Conservation (phyloP, 2,888 invertebrate genomes). For the Crematogaster levior region DNA sequence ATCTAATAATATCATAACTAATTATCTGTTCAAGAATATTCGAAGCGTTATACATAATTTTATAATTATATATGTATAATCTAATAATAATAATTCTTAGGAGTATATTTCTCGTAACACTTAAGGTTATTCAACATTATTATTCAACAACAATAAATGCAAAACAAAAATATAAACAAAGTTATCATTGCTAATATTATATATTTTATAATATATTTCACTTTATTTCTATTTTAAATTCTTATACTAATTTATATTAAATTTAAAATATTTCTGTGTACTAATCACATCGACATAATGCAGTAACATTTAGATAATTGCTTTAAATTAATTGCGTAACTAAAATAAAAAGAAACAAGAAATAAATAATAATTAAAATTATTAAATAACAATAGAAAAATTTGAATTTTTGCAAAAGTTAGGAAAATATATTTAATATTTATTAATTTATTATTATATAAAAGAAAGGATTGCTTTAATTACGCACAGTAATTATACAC, state of each 20-base stretch:
- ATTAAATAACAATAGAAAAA: background rate
- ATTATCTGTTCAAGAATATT: constrained; percentile 9
- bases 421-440: background rate
- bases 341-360: background rate
- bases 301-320: background rate
- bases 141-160: background rate
- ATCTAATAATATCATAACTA: constrained; percentile 32
- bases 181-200: background rate
- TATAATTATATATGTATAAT: background rate
- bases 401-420: background rate
- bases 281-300: background rate
- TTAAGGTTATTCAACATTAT: background rate
- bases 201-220: background rate
- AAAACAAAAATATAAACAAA: background rate
- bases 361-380: background rate
- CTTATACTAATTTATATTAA: background rate
- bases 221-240: background rate
- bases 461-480: background rate
- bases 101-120: background rate
- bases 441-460: background rate
- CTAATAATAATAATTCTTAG: background rate
- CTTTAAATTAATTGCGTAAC: background rate
- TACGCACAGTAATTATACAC: background rate
- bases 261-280: background rate
- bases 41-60: background rate